Evolutionary conservation across 1,140 invertebrate species (phyloP).

Genomic region (Lepidostoma basale): DNA sequence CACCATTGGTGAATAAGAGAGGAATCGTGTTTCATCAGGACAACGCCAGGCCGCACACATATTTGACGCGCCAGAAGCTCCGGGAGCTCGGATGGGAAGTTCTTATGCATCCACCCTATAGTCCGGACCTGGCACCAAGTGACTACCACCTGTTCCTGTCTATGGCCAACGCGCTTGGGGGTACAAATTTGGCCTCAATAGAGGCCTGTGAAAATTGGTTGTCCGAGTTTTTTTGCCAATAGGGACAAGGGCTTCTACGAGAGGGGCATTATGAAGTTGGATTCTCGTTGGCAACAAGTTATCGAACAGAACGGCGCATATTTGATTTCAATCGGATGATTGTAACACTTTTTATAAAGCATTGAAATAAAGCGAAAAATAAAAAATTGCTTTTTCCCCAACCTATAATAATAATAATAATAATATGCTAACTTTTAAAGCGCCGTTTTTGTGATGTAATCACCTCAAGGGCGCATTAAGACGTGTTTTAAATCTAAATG

Average conservation of each 20-base stretch:
- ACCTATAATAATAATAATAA: too few relatives aligned
- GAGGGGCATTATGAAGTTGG: slow-evolving; percentile 5
- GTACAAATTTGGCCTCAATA: slow-evolving; percentile 7
- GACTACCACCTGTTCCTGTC: slow-evolving; percentile 3
- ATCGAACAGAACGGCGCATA: slow-evolving; percentile 6
- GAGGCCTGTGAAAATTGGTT: neutral
- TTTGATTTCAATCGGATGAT: neutral
- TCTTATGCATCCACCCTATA: slow-evolving; percentile 13
- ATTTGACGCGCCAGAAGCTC: neutral
- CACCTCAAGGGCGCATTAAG: too few relatives aligned
- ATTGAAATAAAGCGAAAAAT: slow-evolving; percentile 13
- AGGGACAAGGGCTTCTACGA: neutral
- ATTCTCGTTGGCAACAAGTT: slow-evolving; percentile 1
- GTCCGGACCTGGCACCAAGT: slow-evolving; percentile 1
- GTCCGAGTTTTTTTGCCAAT: neutral
- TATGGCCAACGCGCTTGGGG: slow-evolving; percentile 13
- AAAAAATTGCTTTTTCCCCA: too few relatives aligned
- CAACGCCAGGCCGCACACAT: slow-evolving; percentile 6
- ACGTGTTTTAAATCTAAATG: too few relatives aligned
- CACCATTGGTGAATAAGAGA: slow-evolving; percentile 6
- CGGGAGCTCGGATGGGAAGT: neutral
- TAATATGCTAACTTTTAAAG: too few relatives aligned
- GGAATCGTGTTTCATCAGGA: slow-evolving; percentile 11
- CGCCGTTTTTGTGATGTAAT: too few relatives aligned
- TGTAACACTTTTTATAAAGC: slow-evolving; percentile 4